Conservation (phyloP, 2,113 vertebrate genomes). For the Ceyx melanurus region DNA sequence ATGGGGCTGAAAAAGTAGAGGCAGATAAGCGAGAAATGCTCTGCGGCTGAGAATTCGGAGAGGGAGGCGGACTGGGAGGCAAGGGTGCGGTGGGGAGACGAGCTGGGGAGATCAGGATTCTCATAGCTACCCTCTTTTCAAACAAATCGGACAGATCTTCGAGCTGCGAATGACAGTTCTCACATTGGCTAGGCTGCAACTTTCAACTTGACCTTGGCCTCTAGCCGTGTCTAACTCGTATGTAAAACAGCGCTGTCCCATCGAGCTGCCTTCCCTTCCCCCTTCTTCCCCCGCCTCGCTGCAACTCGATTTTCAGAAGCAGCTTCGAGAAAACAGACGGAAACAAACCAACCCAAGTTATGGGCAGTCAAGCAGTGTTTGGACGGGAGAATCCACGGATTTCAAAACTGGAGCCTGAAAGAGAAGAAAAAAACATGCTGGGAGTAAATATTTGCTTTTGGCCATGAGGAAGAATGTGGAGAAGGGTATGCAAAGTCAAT, state of each 20-base stretch:
- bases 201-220: constrained; percentile 99
- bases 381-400: constrained; percentile 31
- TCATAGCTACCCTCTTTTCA: constrained; percentile 48
- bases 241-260: constrained; percentile 76
- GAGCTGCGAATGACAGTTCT: constrained; percentile 78
- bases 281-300: neutral
- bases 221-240: constrained; percentile 80
- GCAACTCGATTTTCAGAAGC: constrained; percentile 15
- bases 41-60: neutral
- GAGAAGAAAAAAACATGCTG: constrained; percentile 66
- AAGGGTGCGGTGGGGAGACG: neutral
- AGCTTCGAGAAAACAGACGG: neutral
- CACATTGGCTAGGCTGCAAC: constrained; percentile 82
- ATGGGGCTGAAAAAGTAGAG: neutral
- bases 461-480: constrained; percentile 69
- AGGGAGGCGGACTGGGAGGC: neutral
- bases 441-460: constrained; percentile 79
- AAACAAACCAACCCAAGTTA: constrained; percentile 26
- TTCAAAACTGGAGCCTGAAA: constrained; percentile 55
- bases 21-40: constrained; percentile 49
- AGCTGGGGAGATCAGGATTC: constrained; percentile 19
- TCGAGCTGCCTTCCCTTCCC: constrained; percentile 29
- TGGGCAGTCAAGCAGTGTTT: neutral
- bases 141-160: constrained; percentile 67
- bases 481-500: constrained; percentile 19